Evolutionary conservation across 1,140 invertebrate species (phyloP).

Genomic region (Lanistes nyassanus): DNA sequence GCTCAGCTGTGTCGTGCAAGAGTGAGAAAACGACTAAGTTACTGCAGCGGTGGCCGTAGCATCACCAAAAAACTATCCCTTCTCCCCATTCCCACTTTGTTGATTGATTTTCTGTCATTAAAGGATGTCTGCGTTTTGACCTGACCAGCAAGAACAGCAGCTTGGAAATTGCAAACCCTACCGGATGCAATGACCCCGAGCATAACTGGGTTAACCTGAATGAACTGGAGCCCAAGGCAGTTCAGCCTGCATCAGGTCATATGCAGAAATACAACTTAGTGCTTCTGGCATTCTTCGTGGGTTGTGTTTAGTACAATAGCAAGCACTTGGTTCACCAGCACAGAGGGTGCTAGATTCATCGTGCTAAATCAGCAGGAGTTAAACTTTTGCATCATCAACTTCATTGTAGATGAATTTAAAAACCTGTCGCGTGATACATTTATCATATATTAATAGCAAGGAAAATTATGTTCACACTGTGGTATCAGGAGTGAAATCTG

Average conservation of each 20-base stretch:
- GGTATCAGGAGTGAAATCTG: too few species aligned
- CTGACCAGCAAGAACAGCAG: not conserved
- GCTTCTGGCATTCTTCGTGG: not conserved
- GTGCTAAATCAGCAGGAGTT: too few species aligned
- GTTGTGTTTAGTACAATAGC: too few species aligned
- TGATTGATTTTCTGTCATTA: not conserved
- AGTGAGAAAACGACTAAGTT: slow-evolving; percentile 14
- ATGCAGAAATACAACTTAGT: not conserved
- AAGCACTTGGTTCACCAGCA: too few species aligned
- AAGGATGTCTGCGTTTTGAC: slow-evolving; percentile 1
- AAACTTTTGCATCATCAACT: too few species aligned
- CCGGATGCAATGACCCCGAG: not conserved
- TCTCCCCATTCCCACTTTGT: slow-evolving; percentile 6
- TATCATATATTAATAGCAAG: not conserved
- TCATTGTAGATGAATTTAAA: too few species aligned
- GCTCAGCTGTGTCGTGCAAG: slow-evolving; percentile 7
- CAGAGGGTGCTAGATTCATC: too few species aligned
- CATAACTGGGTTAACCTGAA: not conserved
- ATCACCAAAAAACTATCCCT: not conserved
- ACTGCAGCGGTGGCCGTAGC: slow-evolving; percentile 19
- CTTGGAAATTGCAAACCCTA: not conserved
- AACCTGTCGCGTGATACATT: not conserved
- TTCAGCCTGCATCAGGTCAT: not conserved
- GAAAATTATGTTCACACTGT: not conserved
- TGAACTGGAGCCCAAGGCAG: not conserved